A percentile compares a stretch with the other conserved stretches of the same genome.
Evolutionary conservation across 2,113 vertebrate genomes (phyloP).

Genomic region (Orientallactaga bullata): DNA sequence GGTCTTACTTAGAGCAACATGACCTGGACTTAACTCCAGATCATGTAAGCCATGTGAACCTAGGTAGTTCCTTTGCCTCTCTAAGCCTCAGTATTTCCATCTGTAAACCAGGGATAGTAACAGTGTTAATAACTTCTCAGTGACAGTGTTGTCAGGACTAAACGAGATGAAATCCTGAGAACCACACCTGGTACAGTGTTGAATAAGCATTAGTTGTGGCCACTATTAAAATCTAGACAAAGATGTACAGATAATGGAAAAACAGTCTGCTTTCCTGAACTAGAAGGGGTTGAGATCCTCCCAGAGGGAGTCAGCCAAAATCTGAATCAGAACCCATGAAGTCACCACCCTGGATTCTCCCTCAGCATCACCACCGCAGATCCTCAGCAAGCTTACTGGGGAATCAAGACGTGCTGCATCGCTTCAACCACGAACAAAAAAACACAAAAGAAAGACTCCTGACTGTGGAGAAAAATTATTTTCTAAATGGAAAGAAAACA

Average conservation of each 20-base stretch:
- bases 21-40: not conserved
- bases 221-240: not conserved
- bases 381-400: not conserved
- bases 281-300: not conserved
- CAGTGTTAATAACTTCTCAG: not conserved
- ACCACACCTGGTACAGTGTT: not conserved
- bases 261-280: not conserved
- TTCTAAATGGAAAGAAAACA: slow-evolving; percentile 49
- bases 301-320: not conserved
- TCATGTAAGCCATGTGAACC: not conserved
- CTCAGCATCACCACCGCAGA: not conserved
- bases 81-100: not conserved
- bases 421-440: not conserved
- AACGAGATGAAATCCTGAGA: not conserved
- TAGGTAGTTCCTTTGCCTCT: not conserved
- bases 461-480: not conserved
- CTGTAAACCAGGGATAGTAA: not conserved
- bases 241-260: not conserved
- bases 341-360: not conserved
- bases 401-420: not conserved
- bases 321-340: not conserved
- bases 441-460: not conserved
- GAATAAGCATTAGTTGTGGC: not conserved
- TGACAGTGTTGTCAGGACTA: not conserved
- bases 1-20: not conserved